phyloP scores from a whole-genome alignment of 1,140 invertebrate species.

The Caenorhabditis brenneri region DNA sequence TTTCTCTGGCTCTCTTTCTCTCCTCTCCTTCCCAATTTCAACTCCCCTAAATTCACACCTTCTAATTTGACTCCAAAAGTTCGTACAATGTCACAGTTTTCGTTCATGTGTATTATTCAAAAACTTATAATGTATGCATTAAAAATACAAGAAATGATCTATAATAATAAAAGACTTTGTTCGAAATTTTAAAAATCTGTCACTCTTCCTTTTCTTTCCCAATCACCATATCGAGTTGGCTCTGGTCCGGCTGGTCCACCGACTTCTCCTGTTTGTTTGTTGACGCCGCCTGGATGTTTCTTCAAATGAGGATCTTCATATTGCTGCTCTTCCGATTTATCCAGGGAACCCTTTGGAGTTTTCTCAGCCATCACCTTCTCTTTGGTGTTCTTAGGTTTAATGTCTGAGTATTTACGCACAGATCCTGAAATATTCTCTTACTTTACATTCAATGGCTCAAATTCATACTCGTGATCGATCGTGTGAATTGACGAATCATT shows the following conservation, averaged over 20 bases:
- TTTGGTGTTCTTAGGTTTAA: neutral
- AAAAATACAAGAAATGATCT: neutral
- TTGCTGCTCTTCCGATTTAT: constrained; percentile 18
- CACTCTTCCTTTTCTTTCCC: constrained; percentile 96
- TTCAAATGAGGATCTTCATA: constrained; percentile 52
- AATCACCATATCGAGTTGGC: constrained; percentile 97
- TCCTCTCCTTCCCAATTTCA: neutral
- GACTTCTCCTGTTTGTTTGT: constrained; percentile 90
- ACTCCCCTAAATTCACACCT: too few species aligned
- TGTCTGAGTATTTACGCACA: neutral
- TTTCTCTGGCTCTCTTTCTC: constrained; percentile 71
- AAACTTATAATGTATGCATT: neutral
- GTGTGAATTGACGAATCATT: neutral
- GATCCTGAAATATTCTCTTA: neutral
- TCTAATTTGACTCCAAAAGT: neutral
- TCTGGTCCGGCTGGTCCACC: constrained; percentile 94
- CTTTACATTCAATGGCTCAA: neutral
- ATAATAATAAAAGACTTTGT: neutral
- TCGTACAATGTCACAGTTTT: neutral
- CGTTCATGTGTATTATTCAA: neutral
- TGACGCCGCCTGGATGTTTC: constrained; percentile 71
- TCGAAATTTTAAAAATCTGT: constrained; percentile 83
- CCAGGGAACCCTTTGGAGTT: constrained; percentile 46
- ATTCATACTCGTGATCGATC: neutral
- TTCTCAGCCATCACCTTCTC: constrained; percentile 43